A percentile compares a stretch with the other conserved stretches of the same genome.
Evolutionary conservation across 2,797 vertebrate species (phyloP).

Genomic region (Adelosebastes latens): DNA sequence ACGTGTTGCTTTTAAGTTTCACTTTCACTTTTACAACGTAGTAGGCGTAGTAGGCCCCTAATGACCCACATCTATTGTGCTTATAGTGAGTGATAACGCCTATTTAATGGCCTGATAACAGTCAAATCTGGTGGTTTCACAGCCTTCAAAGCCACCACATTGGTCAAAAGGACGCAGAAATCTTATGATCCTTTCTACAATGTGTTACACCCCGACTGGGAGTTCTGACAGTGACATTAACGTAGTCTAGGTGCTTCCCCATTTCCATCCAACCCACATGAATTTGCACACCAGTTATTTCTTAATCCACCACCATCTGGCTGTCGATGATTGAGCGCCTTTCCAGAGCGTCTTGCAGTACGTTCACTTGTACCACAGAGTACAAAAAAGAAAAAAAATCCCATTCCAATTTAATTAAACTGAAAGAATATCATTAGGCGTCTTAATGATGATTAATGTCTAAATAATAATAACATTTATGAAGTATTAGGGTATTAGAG

Average conservation of each 20-base stretch:
- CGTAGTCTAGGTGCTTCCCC: slow-evolving; percentile 38
- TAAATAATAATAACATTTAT: slow-evolving; percentile 82
- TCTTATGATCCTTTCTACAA: not conserved
- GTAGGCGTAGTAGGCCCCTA: no score
- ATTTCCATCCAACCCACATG: slow-evolving; percentile 47
- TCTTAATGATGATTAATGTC: slow-evolving; percentile 83
- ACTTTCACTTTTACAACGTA: no score
- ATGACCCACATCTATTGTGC: no score
- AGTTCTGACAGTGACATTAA: slow-evolving; percentile 31
- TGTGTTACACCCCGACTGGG: slow-evolving; percentile 4
- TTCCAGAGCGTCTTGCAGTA: slow-evolving; percentile 69
- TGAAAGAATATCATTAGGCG: slow-evolving; percentile 79
- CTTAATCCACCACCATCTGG: slow-evolving; percentile 77
- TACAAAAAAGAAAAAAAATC: slow-evolving; percentile 53
- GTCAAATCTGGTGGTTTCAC: not conserved
- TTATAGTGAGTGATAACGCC: no score
- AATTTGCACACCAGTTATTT: slow-evolving; percentile 58
- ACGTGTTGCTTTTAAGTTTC: no score
- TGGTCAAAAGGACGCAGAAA: slow-evolving; percentile 25
- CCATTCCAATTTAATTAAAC: slow-evolving; percentile 78
- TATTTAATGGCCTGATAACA: no score
- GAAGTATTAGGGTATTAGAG: slow-evolving; percentile 74
- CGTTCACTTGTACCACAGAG: slow-evolving; percentile 66
- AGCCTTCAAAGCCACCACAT: slow-evolving; percentile 31
- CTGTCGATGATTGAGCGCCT: slow-evolving; percentile 74